Evolutionary conservation across 2,113 vertebrate genomes (phyloP).

Genomic region (Lanius collurio): DNA sequence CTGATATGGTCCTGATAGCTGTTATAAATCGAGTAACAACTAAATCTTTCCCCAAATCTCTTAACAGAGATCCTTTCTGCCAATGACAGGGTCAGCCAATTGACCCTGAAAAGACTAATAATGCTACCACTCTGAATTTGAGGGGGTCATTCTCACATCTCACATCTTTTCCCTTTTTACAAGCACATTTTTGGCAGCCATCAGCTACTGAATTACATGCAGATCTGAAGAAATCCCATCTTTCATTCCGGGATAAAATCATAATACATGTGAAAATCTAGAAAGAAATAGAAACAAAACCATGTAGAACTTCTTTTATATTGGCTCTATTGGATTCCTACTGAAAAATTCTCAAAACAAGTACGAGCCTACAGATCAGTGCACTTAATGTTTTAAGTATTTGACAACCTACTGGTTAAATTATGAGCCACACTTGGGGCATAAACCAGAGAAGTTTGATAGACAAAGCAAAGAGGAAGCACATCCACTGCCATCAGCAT

Average conservation of each 20-base stretch:
- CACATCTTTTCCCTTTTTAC: background rate
- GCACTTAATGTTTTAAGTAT: background rate
- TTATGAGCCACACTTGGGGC: background rate
- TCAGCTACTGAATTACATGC: background rate
- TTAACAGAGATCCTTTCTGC: background rate
- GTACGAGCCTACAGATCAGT: background rate
- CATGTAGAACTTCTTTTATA: background rate
- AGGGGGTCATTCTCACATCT: too few relatives aligned
- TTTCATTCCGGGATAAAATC: background rate
- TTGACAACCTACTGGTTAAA: background rate
- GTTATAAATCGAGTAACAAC: background rate
- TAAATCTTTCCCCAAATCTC: background rate
- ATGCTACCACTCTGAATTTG: background rate
- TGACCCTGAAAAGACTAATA: background rate
- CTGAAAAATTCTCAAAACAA: background rate
- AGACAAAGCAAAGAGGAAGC: background rate
- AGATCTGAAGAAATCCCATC: background rate
- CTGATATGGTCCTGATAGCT: background rate
- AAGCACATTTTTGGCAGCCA: background rate
- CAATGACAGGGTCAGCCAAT: background rate
- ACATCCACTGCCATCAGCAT: background rate
- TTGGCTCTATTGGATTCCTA: background rate
- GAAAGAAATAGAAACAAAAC: background rate
- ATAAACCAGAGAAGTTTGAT: background rate
- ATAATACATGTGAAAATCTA: background rate